Percentiles rank a stretch among this genome's conserved stretches.
Conservation (phyloP, 2,797 vertebrate genomes). For the Eidolon dupreanum region DNA sequence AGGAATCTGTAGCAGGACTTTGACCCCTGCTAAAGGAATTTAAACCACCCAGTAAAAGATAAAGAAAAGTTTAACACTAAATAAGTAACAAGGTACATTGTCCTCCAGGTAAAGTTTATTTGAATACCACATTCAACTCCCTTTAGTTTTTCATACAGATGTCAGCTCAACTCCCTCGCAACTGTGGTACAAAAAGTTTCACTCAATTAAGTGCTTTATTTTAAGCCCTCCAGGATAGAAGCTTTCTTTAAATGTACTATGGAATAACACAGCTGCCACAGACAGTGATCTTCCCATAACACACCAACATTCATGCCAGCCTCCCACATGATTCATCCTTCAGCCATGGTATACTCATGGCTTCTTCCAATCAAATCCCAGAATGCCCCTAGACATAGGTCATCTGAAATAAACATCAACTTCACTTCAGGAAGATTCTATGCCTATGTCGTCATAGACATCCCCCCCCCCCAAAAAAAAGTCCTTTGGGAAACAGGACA, state of each 20-base stretch:
- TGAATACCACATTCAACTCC: background rate
- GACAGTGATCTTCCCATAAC: background rate
- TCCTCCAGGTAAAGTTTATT: background rate
- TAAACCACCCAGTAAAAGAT: conserved; percentile 35
- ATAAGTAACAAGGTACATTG: background rate
- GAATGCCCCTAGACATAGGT: conserved; percentile 69
- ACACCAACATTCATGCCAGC: conserved; percentile 13
- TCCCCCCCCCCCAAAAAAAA: conserved; percentile 38
- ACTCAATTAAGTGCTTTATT: conserved; percentile 34
- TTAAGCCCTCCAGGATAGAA: conserved; percentile 46
- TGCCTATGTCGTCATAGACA: conserved; percentile 68
- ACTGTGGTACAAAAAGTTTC: background rate
- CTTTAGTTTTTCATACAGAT: background rate
- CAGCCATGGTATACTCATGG: background rate
- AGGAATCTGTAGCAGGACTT: background rate
- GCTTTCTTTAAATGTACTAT: conserved; percentile 29
- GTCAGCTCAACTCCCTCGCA: background rate
- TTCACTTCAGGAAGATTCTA: conserved; percentile 70
- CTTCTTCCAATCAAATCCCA: conserved; percentile 49
- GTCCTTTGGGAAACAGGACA: conserved; percentile 63
- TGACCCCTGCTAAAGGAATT: conserved; percentile 48
- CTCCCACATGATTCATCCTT: conserved; percentile 33
- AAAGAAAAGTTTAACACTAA: conserved; percentile 34
- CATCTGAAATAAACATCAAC: conserved; percentile 77
- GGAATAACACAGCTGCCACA: conserved; percentile 41